These are phyloP conservation scores for Phalacrocorax brasilianus DNA, from an alignment of 2,113 vertebrate genomes.

Conservation along the genomic window DNA sequence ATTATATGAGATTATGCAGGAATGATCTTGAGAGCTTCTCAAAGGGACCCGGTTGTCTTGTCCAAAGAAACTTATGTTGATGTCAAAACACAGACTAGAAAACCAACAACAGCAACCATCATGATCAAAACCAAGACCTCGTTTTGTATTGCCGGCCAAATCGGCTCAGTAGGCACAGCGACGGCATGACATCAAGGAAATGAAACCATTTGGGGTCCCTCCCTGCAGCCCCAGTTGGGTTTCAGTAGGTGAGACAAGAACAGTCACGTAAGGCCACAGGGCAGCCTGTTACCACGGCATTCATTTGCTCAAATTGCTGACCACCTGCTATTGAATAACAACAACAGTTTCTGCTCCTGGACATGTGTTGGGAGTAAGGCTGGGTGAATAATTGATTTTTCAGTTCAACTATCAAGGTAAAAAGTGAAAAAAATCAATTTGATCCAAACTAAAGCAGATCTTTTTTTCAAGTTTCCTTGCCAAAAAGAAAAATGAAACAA, in stretches of 20 bases:
- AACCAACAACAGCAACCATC: not conserved
- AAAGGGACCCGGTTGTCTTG: not conserved
- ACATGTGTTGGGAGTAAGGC: not conserved
- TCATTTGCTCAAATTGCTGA: not conserved
- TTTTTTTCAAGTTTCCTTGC: constrained; percentile 11
- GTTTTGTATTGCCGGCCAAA: not conserved
- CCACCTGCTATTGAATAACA: not conserved
- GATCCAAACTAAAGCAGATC: not conserved
- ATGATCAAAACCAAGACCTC: not conserved
- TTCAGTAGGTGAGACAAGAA: not conserved
- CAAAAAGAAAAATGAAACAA: constrained; percentile 54
- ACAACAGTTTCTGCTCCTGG: not conserved
- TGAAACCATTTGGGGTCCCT: not conserved
- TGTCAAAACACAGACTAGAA: not conserved
- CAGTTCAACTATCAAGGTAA: constrained; percentile 36
- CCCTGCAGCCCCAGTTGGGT: not conserved
- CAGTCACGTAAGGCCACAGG: not conserved
- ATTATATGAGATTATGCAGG: not conserved
- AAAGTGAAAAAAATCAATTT: constrained; percentile 16
- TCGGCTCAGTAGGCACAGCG: not conserved
- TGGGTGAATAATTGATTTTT: constrained; percentile 52
- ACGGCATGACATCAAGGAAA: not conserved
- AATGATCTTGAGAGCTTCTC: not conserved
- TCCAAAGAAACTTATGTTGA: not conserved
- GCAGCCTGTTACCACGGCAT: not conserved